These are phyloP conservation scores for Equus quagga DNA, from an alignment of 2,113 vertebrate species.

Conservation along the genomic window DNA sequence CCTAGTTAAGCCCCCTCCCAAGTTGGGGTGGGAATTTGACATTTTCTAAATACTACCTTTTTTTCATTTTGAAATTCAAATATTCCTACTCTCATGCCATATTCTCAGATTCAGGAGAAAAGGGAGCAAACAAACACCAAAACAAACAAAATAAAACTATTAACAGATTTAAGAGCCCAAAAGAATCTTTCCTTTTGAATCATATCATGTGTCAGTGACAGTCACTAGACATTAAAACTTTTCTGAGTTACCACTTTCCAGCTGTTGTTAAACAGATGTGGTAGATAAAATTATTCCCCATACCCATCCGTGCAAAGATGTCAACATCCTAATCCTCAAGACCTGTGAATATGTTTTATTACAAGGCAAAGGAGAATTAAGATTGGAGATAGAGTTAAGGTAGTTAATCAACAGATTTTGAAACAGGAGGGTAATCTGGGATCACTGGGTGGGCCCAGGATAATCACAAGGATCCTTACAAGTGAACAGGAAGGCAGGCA, in stretches of 20 bases:
- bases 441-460: neutral
- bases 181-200: constrained; percentile 3
- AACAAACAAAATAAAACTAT: neutral
- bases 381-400: neutral
- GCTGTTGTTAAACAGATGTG: neutral
- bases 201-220: neutral
- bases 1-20: neutral
- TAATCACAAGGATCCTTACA: neutral
- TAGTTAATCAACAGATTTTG: neutral
- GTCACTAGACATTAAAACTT: neutral
- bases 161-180: neutral
- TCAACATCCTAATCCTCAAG: neutral
- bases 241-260: neutral
- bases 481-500: neutral
- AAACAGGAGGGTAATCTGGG: neutral
- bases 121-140: neutral
- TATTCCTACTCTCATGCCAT: neutral
- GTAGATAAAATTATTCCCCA: neutral
- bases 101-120: neutral
- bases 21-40: neutral
- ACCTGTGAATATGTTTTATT: neutral
- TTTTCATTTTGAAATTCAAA: constrained; percentile 1
- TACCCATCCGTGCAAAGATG: neutral
- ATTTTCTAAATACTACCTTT: neutral
- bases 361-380: neutral